phyloP scores from a whole-genome alignment of 1,140 invertebrate genomes.

The Drosophila teissieri region DNA sequence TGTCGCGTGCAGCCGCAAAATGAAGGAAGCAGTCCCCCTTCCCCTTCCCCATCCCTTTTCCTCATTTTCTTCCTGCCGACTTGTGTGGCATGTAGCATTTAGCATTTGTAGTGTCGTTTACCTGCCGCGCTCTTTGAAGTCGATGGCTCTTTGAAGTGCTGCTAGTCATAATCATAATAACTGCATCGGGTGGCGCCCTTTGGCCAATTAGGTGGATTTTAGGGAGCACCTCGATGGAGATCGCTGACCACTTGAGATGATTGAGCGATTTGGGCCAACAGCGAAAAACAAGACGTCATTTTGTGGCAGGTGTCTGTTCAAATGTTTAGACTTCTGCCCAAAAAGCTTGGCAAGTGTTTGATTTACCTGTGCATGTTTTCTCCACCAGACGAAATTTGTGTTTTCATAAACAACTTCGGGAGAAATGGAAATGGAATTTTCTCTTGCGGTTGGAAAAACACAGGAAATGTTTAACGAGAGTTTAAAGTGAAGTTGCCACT shows the following conservation, averaged over 20 bases:
- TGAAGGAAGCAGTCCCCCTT: conserved; percentile 36
- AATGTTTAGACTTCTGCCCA: conserved; percentile 74
- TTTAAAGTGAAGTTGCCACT: conserved; percentile 51
- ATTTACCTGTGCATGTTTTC: conserved; percentile 53
- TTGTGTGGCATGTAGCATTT: conserved; percentile 13
- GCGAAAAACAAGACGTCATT: conserved; percentile 76
- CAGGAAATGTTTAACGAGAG: conserved; percentile 68
- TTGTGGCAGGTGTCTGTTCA: conserved; percentile 81
- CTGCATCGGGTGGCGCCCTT: conserved; percentile 58
- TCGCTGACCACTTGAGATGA: conserved; percentile 77
- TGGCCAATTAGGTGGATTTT: conserved; percentile 58
- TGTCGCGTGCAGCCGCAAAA: conserved; percentile 71
- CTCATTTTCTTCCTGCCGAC: conserved; percentile 14
- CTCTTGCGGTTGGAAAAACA: conserved; percentile 55
- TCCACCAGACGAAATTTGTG: conserved; percentile 35
- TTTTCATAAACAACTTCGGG: conserved; percentile 70
- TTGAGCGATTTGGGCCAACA: conserved; percentile 75
- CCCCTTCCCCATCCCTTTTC: neutral
- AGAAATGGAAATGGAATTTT: conserved; percentile 50
- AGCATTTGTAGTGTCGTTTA: conserved; percentile 21
- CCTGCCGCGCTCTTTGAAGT: conserved; percentile 48
- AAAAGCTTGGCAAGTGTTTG: conserved; percentile 67
- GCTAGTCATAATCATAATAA: conserved; percentile 62
- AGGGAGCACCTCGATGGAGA: conserved; percentile 1
- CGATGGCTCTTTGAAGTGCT: conserved; percentile 44